phyloP scores from a whole-genome alignment of 2,797 vertebrate species.

The Micrastur ruficollis region DNA sequence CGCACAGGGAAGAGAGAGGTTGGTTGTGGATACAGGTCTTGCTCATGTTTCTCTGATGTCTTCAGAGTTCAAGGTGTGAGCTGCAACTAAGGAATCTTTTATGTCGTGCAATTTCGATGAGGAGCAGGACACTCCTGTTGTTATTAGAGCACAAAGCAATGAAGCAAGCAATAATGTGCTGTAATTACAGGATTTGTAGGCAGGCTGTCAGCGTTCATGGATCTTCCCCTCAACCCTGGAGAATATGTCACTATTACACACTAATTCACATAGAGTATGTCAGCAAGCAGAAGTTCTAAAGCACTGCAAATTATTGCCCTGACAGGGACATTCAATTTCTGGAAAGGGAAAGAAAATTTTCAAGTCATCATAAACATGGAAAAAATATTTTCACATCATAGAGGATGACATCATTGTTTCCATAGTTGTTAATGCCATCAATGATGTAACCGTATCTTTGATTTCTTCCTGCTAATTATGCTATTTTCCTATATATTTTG shows the following conservation, averaged over 20 bases:
- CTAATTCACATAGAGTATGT: not conserved
- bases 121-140: not conserved
- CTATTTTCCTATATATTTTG: constrained; percentile 18
- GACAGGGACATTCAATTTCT: not conserved
- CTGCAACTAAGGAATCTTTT: not conserved
- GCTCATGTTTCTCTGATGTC: not conserved
- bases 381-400: not conserved
- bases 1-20: not conserved
- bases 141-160: not conserved
- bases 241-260: not conserved
- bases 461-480: constrained; percentile 51
- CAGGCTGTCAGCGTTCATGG: not conserved
- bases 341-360: not conserved
- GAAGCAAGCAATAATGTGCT: not conserved
- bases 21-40: not conserved
- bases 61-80: not conserved
- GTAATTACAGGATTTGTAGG: not conserved
- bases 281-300: not conserved
- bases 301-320: not conserved
- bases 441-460: constrained; percentile 12
- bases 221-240: not conserved
- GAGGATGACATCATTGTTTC: constrained; percentile 28
- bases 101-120: not conserved
- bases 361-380: not conserved
- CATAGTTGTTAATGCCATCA: constrained; percentile 40